phyloP scores from a whole-genome alignment of 92 coral and sea anemone species.

The Anthopleura xanthogrammica region DNA sequence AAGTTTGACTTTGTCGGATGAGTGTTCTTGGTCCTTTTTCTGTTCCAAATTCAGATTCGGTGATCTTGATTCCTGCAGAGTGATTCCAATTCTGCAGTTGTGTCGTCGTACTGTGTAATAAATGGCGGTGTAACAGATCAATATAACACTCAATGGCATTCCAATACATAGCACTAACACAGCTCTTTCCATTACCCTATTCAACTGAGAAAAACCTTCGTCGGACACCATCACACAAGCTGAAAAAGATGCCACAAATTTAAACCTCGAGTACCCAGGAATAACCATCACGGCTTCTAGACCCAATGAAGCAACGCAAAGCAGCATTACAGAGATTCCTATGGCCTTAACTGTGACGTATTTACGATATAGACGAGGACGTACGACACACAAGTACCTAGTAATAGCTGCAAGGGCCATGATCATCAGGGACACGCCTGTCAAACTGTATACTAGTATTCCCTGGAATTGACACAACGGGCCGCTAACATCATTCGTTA shows the following conservation, averaged over 20 bases:
- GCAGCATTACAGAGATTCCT: background rate
- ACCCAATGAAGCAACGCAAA: background rate
- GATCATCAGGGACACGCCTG: background rate
- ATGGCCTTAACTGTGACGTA: background rate
- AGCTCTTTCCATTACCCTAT: background rate
- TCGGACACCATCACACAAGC: constrained; percentile 5
- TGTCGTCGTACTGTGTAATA: constrained; percentile 15
- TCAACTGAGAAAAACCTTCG: background rate
- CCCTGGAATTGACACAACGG: constrained; percentile 22
- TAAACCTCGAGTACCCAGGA: constrained; percentile 12
- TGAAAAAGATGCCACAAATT: background rate
- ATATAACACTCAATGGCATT: background rate
- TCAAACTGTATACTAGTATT: background rate
- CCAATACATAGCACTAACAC: background rate
- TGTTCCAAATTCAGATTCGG: background rate
- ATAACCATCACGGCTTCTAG: background rate
- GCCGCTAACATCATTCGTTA: background rate
- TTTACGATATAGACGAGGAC: constrained; percentile 6
- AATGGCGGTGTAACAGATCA: constrained; percentile 15
- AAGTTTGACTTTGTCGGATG: background rate
- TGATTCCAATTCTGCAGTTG: background rate
- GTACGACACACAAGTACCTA: constrained; percentile 23
- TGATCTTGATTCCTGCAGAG: background rate
- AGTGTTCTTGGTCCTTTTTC: background rate
- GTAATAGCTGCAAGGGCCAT: constrained; percentile 25